Evolutionary conservation across 2,797 vertebrate species (phyloP), one percentile per base, ranked within the genome.

Genomic region (Triplophysa bombifrons): DNA sequence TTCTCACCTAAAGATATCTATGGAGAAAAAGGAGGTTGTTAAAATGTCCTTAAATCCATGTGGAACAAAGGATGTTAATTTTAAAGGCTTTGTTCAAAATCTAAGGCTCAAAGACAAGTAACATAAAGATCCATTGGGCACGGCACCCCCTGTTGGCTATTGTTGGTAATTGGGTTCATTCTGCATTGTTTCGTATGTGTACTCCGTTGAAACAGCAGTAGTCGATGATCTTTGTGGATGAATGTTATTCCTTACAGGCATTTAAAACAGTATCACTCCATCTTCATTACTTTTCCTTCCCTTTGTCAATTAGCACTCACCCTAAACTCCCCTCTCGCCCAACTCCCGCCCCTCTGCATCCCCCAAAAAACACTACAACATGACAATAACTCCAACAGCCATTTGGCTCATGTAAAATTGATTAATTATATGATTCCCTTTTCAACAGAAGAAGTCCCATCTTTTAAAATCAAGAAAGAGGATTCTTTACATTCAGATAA

Each of bases 81-180:
- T 91, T 90, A 89, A 92, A 91, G 86, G 87, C 87, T 85, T 88
- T 84, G 79, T 88, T 87, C 90, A 70, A 88, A 88, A 88, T 89
- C 83, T 85, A 87, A 86, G 88, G 82, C 82, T 55, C 55, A n/a
- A 78, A 82, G 76, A 80, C 84, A 58, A 58, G 55, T 58, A 58
- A 84, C 82, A 82, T 85, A 87, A 48, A 48, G 46, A 48, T 41
- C 17, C 10, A 51, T 78, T 78, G 56, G 30, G 3, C 56, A 70
- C 27, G 68, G 46, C 46, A 50, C 14, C 38, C 22, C 66, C 71
- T 27, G 70, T 66, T 51, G 80, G 53, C 22, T 80, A 8, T 66
- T 84, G 80, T 84, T 76, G 83, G 83, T 84, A 82, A 82, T 19
- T 72, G 30, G 34, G 27, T 48, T 20, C 20, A 17, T 22, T 70